Conservation (phyloP, 2,113 vertebrate genomes). For the Morone saxatilis region DNA sequence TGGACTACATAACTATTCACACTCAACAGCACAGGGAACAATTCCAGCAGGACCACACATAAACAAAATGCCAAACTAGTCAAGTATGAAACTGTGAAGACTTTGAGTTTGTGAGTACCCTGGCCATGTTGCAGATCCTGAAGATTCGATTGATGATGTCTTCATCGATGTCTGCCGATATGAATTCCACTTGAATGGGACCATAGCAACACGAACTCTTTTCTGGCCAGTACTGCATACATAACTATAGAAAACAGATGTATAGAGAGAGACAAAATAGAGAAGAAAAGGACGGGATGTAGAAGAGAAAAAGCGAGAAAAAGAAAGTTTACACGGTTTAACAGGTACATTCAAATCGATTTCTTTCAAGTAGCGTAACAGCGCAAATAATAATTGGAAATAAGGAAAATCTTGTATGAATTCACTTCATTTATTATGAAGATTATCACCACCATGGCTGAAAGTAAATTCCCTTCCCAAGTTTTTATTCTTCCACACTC, state of each 20-base stretch:
- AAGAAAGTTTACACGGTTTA: neutral
- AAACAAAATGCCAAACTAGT: no score
- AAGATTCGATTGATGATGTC: constrained; percentile 98
- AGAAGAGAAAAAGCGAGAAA: neutral
- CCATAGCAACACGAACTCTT: constrained; percentile 96
- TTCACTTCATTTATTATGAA: neutral
- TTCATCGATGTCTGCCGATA: constrained; percentile 97
- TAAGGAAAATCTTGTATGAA: neutral
- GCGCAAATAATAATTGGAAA: neutral
- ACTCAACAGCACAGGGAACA: neutral
- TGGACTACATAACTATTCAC: neutral
- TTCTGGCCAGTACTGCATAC: constrained; percentile 99
- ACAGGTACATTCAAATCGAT: neutral
- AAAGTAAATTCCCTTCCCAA: neutral
- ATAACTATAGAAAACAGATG: constrained; percentile 84
- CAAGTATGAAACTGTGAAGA: neutral
- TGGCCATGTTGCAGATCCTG: constrained; percentile 98
- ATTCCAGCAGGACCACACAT: neutral
- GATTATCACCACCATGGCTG: neutral
- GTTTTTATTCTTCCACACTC: neutral
- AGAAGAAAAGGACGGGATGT: neutral
- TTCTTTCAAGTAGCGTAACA: neutral
- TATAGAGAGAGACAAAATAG: neutral
- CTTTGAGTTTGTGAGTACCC: constrained; percentile 81
- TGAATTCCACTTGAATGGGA: constrained; percentile 97